Evolutionary conservation across 2,113 vertebrate genomes (phyloP).

Genomic region (cat (Felis catus)): F.catus_Fca126_mat1.0 CM031420.1:48152501-48153000

Average conservation of each 20-base stretch:
- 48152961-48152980: no score
- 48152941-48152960: no score
- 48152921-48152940: no score
- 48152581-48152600: neutral
- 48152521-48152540: neutral
- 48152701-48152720: no score
- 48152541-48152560: neutral
- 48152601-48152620: slow-evolving; percentile 9
- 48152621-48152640: neutral
- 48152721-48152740: no score
- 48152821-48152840: neutral
- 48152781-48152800: neutral
- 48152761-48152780: slow-evolving; percentile 24
- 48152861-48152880: neutral
- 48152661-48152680: no score
- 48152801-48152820: no score
- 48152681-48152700: no score
- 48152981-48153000: no score
- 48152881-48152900: no score
- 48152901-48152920: no score
- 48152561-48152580: slow-evolving; percentile 16
- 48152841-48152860: neutral
- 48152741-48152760: neutral
- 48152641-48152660: neutral
- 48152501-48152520: neutral